A percentile compares a stretch with the other conserved stretches of the same genome.
Conservation (phyloP, 2,797 vertebrate species). For the Rhadinocentrus ornatus region DNA sequence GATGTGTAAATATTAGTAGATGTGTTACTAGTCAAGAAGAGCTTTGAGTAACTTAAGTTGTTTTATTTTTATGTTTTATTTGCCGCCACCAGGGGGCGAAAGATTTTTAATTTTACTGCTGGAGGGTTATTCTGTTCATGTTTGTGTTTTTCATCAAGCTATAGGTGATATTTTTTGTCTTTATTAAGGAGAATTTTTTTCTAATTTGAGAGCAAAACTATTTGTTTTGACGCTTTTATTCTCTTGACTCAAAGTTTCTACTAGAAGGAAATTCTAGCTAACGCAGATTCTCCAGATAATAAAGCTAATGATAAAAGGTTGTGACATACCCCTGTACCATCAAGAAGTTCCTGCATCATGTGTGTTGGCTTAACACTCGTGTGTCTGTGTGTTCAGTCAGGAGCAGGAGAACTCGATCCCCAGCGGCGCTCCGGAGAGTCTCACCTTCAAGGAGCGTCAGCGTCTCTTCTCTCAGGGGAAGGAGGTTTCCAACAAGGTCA, state of each 20-base stretch:
- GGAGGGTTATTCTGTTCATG: too few species aligned
- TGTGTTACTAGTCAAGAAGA: too few species aligned
- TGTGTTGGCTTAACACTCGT: neutral
- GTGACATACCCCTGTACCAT: neutral
- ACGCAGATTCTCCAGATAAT: too few species aligned
- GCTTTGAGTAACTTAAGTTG: too few species aligned
- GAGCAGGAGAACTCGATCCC: constrained; percentile 86
- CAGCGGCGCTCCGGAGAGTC: constrained; percentile 89
- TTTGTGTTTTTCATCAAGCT: neutral
- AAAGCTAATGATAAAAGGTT: neutral
- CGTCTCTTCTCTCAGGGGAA: constrained; percentile 99
- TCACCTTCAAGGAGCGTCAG: constrained; percentile 97
- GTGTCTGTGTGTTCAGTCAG: constrained; percentile 76
- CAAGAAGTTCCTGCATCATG: neutral
- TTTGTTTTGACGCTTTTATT: neutral
- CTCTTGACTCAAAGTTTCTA: too few species aligned
- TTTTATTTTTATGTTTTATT: too few species aligned
- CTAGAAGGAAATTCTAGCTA: too few species aligned
- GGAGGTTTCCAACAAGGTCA: constrained; percentile 97
- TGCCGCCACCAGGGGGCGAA: neutral
- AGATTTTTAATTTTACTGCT: neutral
- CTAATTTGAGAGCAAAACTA: neutral
- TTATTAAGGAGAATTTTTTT: neutral
- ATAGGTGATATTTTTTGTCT: neutral
- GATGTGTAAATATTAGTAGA: too few species aligned